phyloP scores from a whole-genome alignment of 2,113 vertebrate species.

The Malurus melanocephalus region DNA sequence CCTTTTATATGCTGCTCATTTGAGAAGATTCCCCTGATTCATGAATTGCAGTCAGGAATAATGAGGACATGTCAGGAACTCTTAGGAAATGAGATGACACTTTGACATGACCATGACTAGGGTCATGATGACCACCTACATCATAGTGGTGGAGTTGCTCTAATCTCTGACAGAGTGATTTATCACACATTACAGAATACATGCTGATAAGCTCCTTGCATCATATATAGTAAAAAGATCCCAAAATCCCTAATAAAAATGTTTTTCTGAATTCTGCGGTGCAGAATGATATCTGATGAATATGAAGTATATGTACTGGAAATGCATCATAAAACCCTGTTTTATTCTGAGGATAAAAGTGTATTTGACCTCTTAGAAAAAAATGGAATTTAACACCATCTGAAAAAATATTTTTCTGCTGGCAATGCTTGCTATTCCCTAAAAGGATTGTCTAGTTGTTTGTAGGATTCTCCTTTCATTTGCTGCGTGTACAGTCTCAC shows the following conservation, averaged over 20 bases:
- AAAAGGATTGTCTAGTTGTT: not conserved
- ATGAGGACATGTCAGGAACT: not conserved
- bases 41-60: not conserved
- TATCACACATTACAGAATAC: not conserved
- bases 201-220: not conserved
- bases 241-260: not conserved
- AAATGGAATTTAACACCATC: not conserved
- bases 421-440: not conserved
- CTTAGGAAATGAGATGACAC: not conserved
- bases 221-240: not conserved
- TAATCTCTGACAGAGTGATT: not conserved
- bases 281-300: not conserved
- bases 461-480: not conserved
- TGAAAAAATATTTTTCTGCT: not conserved
- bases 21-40: not conserved
- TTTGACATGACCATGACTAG: not conserved
- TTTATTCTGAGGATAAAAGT: not conserved
- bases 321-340: not conserved
- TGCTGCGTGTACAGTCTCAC: not conserved
- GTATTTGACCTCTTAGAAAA: not conserved
- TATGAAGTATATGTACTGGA: not conserved
- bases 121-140: not conserved
- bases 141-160: not conserved
- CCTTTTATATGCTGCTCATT: not conserved
- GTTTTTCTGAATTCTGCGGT: not conserved